Percentiles rank a stretch among this genome's conserved stretches.
Conservation (phyloP, 2,113 vertebrate species). For the Orcinus orca region DNA sequence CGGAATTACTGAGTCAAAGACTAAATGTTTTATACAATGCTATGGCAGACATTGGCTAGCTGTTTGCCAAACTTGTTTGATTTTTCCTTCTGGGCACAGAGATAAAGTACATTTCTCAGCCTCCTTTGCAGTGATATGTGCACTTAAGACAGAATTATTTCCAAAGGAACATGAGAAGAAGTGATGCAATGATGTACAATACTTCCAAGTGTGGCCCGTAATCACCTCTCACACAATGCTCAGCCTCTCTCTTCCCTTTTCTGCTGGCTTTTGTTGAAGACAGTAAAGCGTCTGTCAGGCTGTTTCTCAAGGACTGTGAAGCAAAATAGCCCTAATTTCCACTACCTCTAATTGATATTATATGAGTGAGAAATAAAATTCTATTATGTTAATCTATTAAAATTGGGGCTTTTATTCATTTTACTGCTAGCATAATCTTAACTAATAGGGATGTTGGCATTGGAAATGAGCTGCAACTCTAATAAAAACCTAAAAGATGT, state of each 20-base stretch:
- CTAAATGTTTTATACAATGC: not conserved
- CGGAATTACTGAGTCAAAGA: not conserved
- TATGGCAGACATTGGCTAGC: not conserved
- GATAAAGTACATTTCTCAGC: not conserved
- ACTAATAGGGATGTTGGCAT: not conserved
- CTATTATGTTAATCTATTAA: not conserved
- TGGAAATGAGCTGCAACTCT: not conserved
- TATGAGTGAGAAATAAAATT: not conserved
- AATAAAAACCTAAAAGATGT: not conserved
- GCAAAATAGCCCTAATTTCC: not conserved
- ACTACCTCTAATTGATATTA: not conserved
- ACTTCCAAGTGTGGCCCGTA: not conserved
- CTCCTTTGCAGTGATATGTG: not conserved
- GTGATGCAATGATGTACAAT: not conserved
- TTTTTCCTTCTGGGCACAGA: constrained; percentile 40
- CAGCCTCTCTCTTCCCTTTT: not conserved
- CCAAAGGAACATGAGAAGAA: not conserved
- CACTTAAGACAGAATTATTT: not conserved
- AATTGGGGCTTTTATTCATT: not conserved
- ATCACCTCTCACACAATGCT: not conserved
- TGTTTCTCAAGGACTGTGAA: not conserved
- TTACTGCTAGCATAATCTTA: not conserved
- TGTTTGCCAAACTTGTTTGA: not conserved
- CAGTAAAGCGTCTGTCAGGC: not conserved
- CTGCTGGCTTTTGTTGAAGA: not conserved